These are phyloP conservation scores for Campopleginae sp. DNA, from an alignment of 2,888 invertebrate species.

Conservation along the genomic window DNA sequence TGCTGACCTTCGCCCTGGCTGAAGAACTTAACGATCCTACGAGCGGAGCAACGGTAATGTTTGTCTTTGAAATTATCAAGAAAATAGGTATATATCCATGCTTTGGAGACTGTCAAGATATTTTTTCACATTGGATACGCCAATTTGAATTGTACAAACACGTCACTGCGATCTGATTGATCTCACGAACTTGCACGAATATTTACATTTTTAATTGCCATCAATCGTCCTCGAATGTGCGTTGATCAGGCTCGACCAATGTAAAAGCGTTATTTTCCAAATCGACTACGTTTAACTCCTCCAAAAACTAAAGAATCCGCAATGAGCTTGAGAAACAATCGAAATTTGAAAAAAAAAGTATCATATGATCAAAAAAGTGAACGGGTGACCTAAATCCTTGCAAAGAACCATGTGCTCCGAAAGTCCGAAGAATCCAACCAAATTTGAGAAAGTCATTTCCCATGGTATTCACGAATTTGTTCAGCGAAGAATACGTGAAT, in stretches of 20 bases:
- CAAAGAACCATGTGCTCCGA: too few relatives aligned
- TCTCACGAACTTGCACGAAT: not conserved
- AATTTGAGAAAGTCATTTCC: too few relatives aligned
- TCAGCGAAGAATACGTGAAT: too few relatives aligned
- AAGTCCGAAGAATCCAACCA: too few relatives aligned
- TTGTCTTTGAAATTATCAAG: constrained; percentile 24
- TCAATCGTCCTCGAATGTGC: constrained; percentile 8
- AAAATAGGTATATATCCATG: constrained; percentile 3
- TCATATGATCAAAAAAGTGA: too few relatives aligned
- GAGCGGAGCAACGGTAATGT: constrained; percentile 8
- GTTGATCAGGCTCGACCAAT: constrained; percentile 15
- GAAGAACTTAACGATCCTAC: constrained; percentile 44
- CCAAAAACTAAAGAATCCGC: constrained; percentile 17
- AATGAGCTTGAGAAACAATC: not conserved
- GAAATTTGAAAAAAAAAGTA: not conserved
- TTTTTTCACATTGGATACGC: not conserved
- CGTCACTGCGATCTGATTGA: constrained; percentile 25
- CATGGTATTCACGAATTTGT: too few relatives aligned
- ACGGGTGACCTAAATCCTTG: too few relatives aligned
- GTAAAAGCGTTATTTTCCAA: not conserved
- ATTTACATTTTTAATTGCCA: constrained; percentile 12
- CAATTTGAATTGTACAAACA: constrained; percentile 19
- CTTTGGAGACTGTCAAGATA: constrained; percentile 5
- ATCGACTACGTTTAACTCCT: constrained; percentile 12
- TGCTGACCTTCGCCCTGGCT: constrained; percentile 26